Percentiles rank a stretch among this genome's conserved stretches.
These are phyloP conservation scores for Herpetotheres cachinnans DNA, from an alignment of 2,113 vertebrate genomes.

Conservation along the genomic window DNA sequence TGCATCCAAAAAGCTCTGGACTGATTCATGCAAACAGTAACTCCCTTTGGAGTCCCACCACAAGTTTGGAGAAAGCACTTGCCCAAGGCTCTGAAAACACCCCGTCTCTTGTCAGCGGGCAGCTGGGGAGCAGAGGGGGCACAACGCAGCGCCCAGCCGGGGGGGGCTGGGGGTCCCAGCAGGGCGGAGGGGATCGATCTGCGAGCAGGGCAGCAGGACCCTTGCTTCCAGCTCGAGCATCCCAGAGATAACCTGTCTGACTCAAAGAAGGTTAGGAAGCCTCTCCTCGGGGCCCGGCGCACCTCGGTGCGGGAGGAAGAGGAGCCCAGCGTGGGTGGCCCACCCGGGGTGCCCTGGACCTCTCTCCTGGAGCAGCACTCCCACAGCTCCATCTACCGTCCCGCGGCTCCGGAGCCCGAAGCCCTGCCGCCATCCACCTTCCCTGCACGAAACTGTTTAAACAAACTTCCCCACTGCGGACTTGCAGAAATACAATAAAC, in stretches of 20 bases:
- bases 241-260: not conserved
- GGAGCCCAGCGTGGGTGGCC: not conserved
- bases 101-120: not conserved
- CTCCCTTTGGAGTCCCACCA: not conserved
- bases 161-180: not conserved
- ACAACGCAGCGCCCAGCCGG: rapidly evolving
- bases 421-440: not conserved
- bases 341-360: not conserved
- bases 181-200: not conserved
- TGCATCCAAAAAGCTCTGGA: not conserved
- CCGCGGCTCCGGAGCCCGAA: not conserved
- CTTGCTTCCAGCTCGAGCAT: not conserved
- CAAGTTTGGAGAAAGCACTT: not conserved
- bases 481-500: not conserved
- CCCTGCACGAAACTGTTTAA: not conserved
- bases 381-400: not conserved
- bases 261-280: not conserved
- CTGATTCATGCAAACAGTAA: not conserved
- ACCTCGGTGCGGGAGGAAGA: not conserved
- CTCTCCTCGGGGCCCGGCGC: not conserved
- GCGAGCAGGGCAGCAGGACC: not conserved
- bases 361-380: not conserved
- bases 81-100: not conserved
- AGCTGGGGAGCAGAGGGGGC: not conserved
- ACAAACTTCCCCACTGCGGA: not conserved